Evolutionary conservation across 2,888 invertebrate genomes (phyloP).

Genomic region (Tholera decimalis): DNA sequence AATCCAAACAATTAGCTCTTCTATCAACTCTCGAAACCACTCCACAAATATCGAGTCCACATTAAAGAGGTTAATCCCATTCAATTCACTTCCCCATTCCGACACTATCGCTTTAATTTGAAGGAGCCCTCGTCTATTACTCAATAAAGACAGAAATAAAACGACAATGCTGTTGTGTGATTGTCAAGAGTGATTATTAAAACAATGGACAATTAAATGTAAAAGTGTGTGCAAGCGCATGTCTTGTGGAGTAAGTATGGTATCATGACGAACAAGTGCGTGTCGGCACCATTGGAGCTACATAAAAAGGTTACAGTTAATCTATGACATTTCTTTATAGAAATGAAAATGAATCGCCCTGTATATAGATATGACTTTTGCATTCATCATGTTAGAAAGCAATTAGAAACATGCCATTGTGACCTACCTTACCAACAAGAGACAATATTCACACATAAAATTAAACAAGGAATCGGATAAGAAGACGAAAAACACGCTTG

Average conservation of each 20-base stretch:
- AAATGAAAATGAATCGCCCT: constrained; percentile 11
- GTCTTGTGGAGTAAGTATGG: constrained; percentile 35
- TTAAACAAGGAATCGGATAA: not conserved
- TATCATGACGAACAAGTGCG: constrained; percentile 32
- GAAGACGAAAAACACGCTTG: not conserved
- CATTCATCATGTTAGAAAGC: not conserved
- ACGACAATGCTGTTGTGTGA: constrained; percentile 40
- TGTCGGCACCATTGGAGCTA: constrained; percentile 35
- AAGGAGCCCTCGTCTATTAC: constrained; percentile 42
- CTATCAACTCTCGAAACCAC: not conserved
- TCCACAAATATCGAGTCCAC: not conserved
- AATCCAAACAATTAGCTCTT: constrained; percentile 3
- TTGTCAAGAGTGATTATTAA: constrained; percentile 48
- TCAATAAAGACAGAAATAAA: constrained; percentile 33
- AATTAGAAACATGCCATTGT: too few species aligned
- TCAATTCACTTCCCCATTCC: constrained; percentile 11
- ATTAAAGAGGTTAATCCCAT: not conserved
- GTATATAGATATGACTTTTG: not conserved
- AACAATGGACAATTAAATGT: constrained; percentile 62
- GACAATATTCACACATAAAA: not conserved
- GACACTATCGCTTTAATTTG: not conserved
- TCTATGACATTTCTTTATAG: not conserved
- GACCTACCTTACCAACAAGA: not conserved
- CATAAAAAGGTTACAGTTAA: not conserved
- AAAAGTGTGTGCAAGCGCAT: constrained; percentile 44